Conservation (phyloP, 1,140 invertebrate species). For the Ladona fulva region DNA sequence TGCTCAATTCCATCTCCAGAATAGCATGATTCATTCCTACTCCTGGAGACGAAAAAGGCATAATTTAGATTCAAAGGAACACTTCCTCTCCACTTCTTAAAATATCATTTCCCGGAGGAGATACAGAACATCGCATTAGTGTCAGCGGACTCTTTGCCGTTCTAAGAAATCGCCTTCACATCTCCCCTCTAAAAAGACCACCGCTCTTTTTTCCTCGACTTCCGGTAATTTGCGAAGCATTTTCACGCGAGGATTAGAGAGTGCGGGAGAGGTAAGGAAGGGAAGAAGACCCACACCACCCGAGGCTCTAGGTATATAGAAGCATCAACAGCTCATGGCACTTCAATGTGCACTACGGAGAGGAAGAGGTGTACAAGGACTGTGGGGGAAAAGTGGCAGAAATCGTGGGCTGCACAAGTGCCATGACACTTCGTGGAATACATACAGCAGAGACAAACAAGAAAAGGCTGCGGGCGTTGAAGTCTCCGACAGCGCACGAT, state of each 20-base stretch:
- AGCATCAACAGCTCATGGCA: neutral
- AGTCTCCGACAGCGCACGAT: neutral
- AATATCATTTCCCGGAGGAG: neutral
- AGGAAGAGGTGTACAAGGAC: too few species aligned
- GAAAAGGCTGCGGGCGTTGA: neutral
- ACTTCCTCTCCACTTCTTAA: too few species aligned
- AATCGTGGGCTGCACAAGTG: too few species aligned
- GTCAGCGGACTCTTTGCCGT: neutral
- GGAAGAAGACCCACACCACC: neutral
- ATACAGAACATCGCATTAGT: neutral
- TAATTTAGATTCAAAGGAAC: too few species aligned
- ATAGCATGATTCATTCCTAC: too few species aligned
- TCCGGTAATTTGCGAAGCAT: conserved; percentile 3
- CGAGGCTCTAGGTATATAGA: neutral
- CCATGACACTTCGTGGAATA: too few species aligned
- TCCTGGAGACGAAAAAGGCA: too few species aligned
- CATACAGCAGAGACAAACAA: too few species aligned
- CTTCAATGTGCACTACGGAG: neutral
- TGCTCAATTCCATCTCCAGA: too few species aligned
- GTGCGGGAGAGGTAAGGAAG: neutral
- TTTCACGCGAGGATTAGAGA: neutral
- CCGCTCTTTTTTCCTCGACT: neutral
- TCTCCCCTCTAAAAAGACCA: neutral
- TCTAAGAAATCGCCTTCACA: neutral
- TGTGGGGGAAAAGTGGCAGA: too few species aligned